Evolutionary conservation across 2,888 invertebrate species (phyloP).

Genomic region (Papilio demoleus): DNA sequence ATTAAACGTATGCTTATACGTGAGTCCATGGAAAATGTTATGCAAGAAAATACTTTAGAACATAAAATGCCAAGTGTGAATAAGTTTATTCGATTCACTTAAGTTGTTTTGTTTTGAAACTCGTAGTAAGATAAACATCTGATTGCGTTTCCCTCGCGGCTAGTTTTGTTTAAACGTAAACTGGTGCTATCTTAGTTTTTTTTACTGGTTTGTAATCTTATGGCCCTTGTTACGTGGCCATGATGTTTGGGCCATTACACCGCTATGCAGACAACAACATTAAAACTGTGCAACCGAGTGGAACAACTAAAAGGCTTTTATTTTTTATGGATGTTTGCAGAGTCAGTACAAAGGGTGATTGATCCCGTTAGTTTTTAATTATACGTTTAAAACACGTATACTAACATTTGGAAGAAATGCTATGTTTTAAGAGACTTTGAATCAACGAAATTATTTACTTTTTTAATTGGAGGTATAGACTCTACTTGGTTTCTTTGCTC

Average conservation of each 20-base stretch:
- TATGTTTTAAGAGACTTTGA: background rate
- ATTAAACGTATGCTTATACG: constrained; percentile 34
- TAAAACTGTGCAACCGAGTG: constrained; percentile 36
- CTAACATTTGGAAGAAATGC: background rate
- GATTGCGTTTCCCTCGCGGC: constrained; percentile 26
- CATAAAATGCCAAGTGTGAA: constrained; percentile 32
- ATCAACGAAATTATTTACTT: no score
- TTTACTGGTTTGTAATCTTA: constrained; percentile 31
- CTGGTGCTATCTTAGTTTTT: constrained; percentile 27
- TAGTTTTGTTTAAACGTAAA: constrained; percentile 31
- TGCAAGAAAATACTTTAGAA: constrained; percentile 26
- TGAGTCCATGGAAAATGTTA: constrained; percentile 22
- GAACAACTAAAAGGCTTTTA: constrained; percentile 34
- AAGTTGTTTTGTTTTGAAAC: constrained; percentile 31
- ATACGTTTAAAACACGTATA: background rate
- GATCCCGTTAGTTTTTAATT: constrained; percentile 12
- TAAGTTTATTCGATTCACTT: constrained; percentile 29
- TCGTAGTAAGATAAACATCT: constrained; percentile 28
- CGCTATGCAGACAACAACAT: constrained; percentile 35
- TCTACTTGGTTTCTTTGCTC: no score
- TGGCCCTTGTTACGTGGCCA: constrained; percentile 31
- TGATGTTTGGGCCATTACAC: constrained; percentile 40
- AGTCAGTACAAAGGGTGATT: constrained; percentile 29
- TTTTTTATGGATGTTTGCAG: constrained; percentile 16
- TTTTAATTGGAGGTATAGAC: no score